phyloP scores from a whole-genome alignment of 2,797 vertebrate genomes.

The Lutjanus campechanus region DNA sequence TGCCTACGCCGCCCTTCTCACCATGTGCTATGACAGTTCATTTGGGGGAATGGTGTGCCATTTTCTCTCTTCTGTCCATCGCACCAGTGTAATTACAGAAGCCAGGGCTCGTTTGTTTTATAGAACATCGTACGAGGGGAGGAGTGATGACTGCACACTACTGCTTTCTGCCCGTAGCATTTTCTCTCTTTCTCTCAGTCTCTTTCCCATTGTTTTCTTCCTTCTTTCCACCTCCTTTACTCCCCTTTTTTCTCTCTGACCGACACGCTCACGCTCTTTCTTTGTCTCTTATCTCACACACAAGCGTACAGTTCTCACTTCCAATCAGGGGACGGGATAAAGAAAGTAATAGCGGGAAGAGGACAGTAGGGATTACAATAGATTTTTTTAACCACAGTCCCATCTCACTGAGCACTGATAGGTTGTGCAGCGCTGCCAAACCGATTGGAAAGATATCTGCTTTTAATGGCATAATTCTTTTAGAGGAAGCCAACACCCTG shows the following conservation, averaged over 20 bases:
- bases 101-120: constrained; percentile 85
- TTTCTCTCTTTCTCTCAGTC: constrained; percentile 55
- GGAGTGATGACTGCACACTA: constrained; percentile 78
- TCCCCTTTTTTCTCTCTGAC: constrained; percentile 42
- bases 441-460: constrained; percentile 82
- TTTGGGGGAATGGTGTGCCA: constrained; percentile 82
- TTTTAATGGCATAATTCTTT: constrained; percentile 79
- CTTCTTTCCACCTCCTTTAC: constrained; percentile 48
- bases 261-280: constrained; percentile 60
- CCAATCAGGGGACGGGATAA: constrained; percentile 76
- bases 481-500: constrained; percentile 65
- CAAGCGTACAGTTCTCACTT: constrained; percentile 58
- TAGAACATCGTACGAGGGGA: constrained; percentile 77
- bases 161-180: constrained; percentile 69
- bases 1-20: constrained; percentile 81
- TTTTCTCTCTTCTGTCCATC: constrained; percentile 85
- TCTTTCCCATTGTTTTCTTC: constrained; percentile 61
- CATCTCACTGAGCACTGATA: constrained; percentile 82
- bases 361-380: constrained; percentile 82
- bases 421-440: constrained; percentile 72
- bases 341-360: constrained; percentile 76
- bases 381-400: constrained; percentile 76
- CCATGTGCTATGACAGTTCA: constrained; percentile 85
- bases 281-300: constrained; percentile 72
- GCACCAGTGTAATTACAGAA: constrained; percentile 86